Evolutionary conservation across 2,797 vertebrate species (phyloP), one percentile per base, ranked within the genome.

Genomic region (Champsocephalus gunnari): DNA sequence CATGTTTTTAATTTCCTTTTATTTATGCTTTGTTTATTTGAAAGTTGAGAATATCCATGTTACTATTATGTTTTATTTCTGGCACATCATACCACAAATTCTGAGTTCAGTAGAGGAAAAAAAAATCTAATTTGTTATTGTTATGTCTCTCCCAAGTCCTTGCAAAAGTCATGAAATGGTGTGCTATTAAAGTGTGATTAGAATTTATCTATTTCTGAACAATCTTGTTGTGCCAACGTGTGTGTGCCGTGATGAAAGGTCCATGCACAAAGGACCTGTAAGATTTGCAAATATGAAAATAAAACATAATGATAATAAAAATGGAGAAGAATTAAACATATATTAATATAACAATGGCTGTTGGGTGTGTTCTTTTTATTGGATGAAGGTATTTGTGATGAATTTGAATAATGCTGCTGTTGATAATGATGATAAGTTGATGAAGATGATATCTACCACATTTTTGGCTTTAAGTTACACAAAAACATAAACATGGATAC

Each of bases 251-350:
- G 88, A 85, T 91, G 85, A 87, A 65, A 83, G 89, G 82, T 89
- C 83, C 70, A 44, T 91, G 83, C 89, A 90, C 89, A 88, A 56
- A 86, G 73, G 87, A 88, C 90, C 87, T 87, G 85, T 90, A 87
- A 84, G 83, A 90, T 88, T 88, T 87, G 84, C 85, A 87, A 91
- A 77, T 85, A 81, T 90, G 60, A 90, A 92, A 92, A 92, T 89
- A 82, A 90, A 86, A 88, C 77, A 86, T 89, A 74, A 87, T 79
- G 55, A 87, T 80, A 79, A 92, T 89, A 71, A 91, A 92, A 85
- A 90, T 84, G 69, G 76, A 93, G 82, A 93, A 91, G 81, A 93
- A 92, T 92, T 91, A 92, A 93, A 92, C 89, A 92, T 94, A 94
- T 93, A 93, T 94, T 93, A 92, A 88, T 95, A 92, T 87, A 92